Percentiles rank a stretch among this genome's conserved stretches.
Conservation (phyloP, 2,797 vertebrate genomes). For the Sus cebifrons region DNA sequence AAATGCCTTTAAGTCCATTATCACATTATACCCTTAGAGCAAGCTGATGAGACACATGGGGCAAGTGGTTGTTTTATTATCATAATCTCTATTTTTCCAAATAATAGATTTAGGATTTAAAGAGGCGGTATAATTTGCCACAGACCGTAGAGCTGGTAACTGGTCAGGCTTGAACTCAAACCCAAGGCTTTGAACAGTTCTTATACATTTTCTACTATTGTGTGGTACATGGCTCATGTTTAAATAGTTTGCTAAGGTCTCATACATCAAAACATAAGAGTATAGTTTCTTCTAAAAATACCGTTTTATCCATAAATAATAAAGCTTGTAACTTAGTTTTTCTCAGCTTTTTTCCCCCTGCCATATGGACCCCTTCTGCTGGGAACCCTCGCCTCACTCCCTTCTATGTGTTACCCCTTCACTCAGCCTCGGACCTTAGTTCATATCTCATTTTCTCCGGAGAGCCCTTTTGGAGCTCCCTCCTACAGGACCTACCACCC, state of each 20-base stretch:
- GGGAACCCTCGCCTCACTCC: background rate
- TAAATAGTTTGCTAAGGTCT: background rate
- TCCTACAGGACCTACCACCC: background rate
- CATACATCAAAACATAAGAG: background rate
- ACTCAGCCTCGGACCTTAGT: background rate
- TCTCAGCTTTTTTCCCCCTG: background rate
- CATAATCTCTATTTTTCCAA: background rate
- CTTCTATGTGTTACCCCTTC: background rate
- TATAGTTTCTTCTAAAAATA: background rate
- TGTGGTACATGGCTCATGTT: background rate
- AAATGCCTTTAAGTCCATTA: background rate
- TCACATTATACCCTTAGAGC: background rate
- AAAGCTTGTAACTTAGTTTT: background rate
- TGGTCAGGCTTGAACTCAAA: background rate
- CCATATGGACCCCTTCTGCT: background rate
- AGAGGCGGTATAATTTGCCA: background rate
- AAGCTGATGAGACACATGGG: background rate
- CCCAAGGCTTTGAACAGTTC: background rate
- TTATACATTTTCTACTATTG: background rate
- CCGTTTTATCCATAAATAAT: background rate
- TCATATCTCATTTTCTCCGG: background rate
- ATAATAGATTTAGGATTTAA: background rate
- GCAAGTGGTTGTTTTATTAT: background rate
- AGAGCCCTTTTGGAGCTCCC: background rate
- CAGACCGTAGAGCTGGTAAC: background rate